A percentile compares a stretch with the other conserved stretches of the same genome.
Evolutionary conservation across 2,888 invertebrate species (phyloP).

Genomic region (Drosophila gaucha): DNA sequence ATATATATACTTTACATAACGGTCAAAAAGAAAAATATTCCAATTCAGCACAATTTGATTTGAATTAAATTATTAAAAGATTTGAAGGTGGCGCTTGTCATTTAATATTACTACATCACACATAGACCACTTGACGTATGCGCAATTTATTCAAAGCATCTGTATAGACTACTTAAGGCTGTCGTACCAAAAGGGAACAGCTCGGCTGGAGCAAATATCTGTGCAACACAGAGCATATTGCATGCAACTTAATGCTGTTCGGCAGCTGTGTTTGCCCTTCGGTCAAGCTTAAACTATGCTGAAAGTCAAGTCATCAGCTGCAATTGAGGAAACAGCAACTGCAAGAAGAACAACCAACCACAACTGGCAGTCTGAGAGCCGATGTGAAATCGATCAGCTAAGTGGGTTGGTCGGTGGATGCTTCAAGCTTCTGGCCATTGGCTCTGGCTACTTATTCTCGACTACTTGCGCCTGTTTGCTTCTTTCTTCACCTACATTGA

Average conservation of each 20-base stretch:
- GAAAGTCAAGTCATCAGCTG: slow-evolving; percentile 57
- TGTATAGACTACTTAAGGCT: slow-evolving; percentile 8
- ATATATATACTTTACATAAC: too few relatives aligned
- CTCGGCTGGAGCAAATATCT: slow-evolving; percentile 18
- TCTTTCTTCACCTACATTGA: slow-evolving; percentile 47
- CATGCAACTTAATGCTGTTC: slow-evolving; percentile 40
- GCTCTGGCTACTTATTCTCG: slow-evolving; percentile 2
- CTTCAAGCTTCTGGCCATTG: slow-evolving; percentile 3
- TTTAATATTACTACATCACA: slow-evolving; percentile 4
- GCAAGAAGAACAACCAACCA: slow-evolving; percentile 20
- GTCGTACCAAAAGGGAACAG: not conserved
- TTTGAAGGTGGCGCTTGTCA: slow-evolving; percentile 1
- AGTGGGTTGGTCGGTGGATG: slow-evolving; percentile 30
- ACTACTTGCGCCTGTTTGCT: slow-evolving; percentile 13
- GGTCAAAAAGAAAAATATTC: too few relatives aligned
- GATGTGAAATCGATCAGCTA: slow-evolving; percentile 70
- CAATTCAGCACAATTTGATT: not conserved
- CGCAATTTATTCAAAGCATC: slow-evolving; percentile 12
- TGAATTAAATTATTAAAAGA: not conserved
- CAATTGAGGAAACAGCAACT: slow-evolving; percentile 28
- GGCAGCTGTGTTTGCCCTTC: slow-evolving; percentile 16
- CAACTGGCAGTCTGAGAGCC: slow-evolving; percentile 38
- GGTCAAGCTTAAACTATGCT: slow-evolving; percentile 26
- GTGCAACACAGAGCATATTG: slow-evolving; percentile 13
- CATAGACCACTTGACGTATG: slow-evolving; percentile 29